Evolutionary conservation across 2,113 vertebrate species (phyloP).

Genomic region (Daphoenositta chrysoptera): DNA sequence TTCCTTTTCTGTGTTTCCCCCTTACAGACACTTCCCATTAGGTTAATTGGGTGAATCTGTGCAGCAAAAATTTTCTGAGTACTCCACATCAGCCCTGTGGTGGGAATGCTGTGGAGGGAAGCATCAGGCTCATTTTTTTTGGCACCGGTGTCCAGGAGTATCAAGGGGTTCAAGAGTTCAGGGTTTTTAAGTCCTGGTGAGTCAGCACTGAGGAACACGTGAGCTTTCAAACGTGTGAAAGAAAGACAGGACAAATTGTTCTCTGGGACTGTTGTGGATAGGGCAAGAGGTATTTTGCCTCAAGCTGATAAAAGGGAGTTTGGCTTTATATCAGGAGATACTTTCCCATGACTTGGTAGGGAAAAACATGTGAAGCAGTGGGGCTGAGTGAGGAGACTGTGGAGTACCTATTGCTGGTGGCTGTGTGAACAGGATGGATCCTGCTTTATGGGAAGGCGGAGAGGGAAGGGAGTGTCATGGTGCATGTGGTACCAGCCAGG

Average conservation of each 20-base stretch:
- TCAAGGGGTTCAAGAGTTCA: background rate
- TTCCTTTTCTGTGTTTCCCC: background rate
- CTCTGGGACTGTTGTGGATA: background rate
- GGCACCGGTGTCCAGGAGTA: background rate
- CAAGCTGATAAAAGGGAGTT: background rate
- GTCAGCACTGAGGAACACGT: background rate
- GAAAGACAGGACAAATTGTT: background rate
- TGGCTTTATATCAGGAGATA: background rate
- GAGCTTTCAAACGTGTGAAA: background rate
- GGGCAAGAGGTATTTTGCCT: background rate
- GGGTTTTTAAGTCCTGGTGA: background rate
- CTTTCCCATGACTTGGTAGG: background rate
- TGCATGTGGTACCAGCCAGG: background rate
- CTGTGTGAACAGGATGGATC: background rate
- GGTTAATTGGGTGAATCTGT: background rate
- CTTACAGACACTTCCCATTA: background rate
- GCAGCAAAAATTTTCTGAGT: background rate
- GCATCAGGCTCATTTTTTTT: background rate
- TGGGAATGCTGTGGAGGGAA: background rate
- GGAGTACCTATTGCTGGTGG: background rate
- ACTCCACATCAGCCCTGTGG: accelerated
- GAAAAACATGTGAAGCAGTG: background rate
- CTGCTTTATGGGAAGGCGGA: background rate
- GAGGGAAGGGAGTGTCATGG: background rate
- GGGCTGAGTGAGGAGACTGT: background rate